Conservation (phyloP, 2,113 vertebrate genomes). For the Chiloscyllium plagiosum region DNA sequence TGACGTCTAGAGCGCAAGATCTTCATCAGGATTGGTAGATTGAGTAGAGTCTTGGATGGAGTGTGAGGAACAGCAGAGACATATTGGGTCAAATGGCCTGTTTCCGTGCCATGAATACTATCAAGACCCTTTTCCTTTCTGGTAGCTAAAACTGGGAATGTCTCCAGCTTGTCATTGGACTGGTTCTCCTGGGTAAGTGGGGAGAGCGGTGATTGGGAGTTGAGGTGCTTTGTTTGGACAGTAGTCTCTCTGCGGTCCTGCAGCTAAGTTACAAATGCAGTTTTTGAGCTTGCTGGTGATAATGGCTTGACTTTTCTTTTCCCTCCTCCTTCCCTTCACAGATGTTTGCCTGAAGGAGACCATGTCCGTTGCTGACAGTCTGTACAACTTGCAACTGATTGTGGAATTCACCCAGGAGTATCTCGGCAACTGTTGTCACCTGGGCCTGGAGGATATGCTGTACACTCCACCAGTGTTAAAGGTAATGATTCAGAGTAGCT, state of each 20-base stretch:
- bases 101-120: too few species aligned
- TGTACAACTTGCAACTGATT: slow-evolving; percentile 81
- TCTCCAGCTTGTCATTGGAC: background rate
- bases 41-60: too few species aligned
- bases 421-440: slow-evolving; percentile 70
- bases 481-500: slow-evolving; percentile 50
- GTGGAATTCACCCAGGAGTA: slow-evolving; percentile 76
- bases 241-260: background rate
- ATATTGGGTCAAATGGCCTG: too few species aligned
- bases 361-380: slow-evolving; percentile 73
- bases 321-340: slow-evolving; percentile 42
- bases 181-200: background rate
- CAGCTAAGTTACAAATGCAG: background rate
- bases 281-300: background rate
- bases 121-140: background rate
- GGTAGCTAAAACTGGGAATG: background rate
- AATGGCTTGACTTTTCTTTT: background rate
- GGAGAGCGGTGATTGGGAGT: background rate
- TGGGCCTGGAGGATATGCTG: slow-evolving; percentile 73
- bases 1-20: too few species aligned
- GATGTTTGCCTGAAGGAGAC: slow-evolving; percentile 85
- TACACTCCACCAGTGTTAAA: slow-evolving; percentile 69
- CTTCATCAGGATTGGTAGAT: too few species aligned
- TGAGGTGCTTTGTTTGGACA: background rate
- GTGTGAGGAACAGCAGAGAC: too few species aligned